phyloP scores from a whole-genome alignment of 2,888 invertebrate genomes.

The Plebejus argus region DNA sequence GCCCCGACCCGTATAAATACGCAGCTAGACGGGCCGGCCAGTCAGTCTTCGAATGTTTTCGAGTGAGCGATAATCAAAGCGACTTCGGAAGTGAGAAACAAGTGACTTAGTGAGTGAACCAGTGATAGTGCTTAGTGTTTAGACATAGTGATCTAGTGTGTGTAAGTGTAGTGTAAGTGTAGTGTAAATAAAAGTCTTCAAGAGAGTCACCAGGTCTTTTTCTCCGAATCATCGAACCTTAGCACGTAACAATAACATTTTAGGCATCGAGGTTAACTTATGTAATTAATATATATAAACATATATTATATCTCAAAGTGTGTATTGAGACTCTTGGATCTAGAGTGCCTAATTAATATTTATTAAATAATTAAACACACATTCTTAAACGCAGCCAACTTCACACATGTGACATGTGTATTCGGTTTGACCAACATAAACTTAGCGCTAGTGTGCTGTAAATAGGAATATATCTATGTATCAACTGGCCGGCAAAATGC shows the following conservation, averaged over 20 bases:
- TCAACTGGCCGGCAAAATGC: conserved; percentile 68
- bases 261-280: background rate
- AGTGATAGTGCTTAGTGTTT: no score
- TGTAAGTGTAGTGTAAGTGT: no score
- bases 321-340: background rate
- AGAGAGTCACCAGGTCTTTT: no score
- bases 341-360: background rate
- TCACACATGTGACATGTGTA: background rate
- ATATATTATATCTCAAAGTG: background rate
- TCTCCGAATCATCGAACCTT: no score
- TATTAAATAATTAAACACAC: background rate
- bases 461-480: conserved; percentile 38
- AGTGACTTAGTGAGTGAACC: no score
- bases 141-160: no score
- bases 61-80: no score
- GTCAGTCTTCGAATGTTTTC: no score
- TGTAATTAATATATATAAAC: background rate
- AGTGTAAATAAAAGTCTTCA: no score
- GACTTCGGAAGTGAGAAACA: no score
- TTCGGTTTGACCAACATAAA: background rate
- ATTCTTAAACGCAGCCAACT: background rate
- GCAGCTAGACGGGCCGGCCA: no score
- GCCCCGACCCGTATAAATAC: no score
- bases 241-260: background rate
- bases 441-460: conserved; percentile 33